A percentile compares a stretch with the other conserved stretches of the same genome.
Conservation (phyloP, 1,140 invertebrate species). For the Pachyrhynchus sulphureomaculatus region DNA sequence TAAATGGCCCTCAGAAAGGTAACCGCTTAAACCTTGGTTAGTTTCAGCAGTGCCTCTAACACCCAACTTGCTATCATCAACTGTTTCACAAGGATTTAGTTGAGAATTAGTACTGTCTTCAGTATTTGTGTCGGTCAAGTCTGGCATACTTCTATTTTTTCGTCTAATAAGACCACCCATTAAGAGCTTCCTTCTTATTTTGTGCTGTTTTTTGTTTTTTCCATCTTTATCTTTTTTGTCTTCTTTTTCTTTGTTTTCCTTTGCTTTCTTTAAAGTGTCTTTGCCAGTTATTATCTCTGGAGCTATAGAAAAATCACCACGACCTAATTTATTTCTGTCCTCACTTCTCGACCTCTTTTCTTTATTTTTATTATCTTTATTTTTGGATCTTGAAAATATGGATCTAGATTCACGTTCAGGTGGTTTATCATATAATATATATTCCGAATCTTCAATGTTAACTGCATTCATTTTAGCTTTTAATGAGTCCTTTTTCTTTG, state of each 20-base stretch:
- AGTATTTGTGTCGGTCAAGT: conserved; percentile 74
- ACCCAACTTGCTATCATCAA: conserved; percentile 74
- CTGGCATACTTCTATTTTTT: conserved; percentile 90
- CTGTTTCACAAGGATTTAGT: conserved; percentile 57
- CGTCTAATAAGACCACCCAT: conserved; percentile 86
- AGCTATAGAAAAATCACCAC: conserved; percentile 64
- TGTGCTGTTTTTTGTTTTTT: conserved; percentile 87
- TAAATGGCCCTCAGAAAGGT: conserved; percentile 83
- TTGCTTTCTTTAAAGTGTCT: conserved; percentile 59
- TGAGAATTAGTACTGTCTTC: conserved; percentile 44
- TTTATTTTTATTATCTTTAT: conserved; percentile 64
- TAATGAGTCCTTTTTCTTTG: conserved; percentile 77
- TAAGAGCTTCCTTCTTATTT: conserved; percentile 81
- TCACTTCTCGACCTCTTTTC: conserved; percentile 82
- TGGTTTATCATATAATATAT: conserved; percentile 61
- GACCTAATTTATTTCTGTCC: conserved; percentile 71
- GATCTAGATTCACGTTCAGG: conserved; percentile 65
- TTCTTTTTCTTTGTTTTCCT: conserved; percentile 58
- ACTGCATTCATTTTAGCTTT: conserved; percentile 62
- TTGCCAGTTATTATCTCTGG: conserved; percentile 58
- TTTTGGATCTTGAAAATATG: conserved; percentile 67
- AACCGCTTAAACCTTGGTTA: conserved; percentile 67
- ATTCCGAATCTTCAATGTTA: conserved; percentile 70
- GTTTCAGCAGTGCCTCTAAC: conserved; percentile 54
- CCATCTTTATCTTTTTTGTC: conserved; percentile 64